These are phyloP conservation scores for Hyaena hyaena DNA, from an alignment of 2,113 vertebrate species.

Conservation along the genomic window DNA sequence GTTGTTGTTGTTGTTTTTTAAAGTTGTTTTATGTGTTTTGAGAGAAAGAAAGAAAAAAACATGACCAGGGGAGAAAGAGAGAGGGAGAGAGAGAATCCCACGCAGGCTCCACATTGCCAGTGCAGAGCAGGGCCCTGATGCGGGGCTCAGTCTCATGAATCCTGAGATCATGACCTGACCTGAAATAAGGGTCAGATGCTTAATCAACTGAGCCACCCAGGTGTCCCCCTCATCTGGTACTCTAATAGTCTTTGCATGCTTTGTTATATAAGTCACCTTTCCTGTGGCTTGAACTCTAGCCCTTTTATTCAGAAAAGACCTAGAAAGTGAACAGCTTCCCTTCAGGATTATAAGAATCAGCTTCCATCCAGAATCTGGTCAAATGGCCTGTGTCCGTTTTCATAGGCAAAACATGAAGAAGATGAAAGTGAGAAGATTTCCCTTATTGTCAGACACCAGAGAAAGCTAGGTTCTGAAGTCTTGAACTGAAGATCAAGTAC, in stretches of 20 bases:
- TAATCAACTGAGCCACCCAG: too few relatives aligned
- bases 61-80: too few relatives aligned
- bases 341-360: not conserved
- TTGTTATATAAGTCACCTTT: not conserved
- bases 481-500: not conserved
- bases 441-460: not conserved
- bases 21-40: too few relatives aligned
- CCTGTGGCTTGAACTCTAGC: not conserved
- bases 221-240: too few relatives aligned
- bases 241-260: not conserved
- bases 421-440: not conserved
- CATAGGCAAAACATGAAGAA: not conserved
- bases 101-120: too few relatives aligned
- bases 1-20: too few relatives aligned
- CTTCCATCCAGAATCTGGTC: conserved; percentile 27
- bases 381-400: conserved; percentile 11
- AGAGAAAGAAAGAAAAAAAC: too few relatives aligned
- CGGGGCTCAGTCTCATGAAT: too few relatives aligned
- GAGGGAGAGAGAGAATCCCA: too few relatives aligned
- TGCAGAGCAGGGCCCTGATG: too few relatives aligned
- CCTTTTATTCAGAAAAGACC: not conserved
- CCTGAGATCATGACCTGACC: too few relatives aligned
- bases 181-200: too few relatives aligned
- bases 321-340: not conserved
- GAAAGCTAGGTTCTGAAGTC: not conserved